Percentiles rank a stretch among this genome's conserved stretches.
phyloP scores from a whole-genome alignment of 1,140 invertebrate species.

The Camponotus floridanus region DNA sequence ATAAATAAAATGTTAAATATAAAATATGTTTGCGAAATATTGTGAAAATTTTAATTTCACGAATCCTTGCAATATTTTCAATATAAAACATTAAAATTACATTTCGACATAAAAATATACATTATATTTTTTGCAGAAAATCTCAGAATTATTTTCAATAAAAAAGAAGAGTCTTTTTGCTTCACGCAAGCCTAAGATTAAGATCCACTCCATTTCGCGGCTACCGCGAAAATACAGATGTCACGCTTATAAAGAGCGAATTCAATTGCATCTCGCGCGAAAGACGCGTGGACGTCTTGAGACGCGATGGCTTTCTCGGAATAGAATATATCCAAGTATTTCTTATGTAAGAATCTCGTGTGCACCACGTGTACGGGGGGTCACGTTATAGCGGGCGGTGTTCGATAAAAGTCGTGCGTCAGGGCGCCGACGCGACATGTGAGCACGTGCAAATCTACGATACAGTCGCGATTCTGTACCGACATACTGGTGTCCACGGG shows the following conservation, averaged over 20 bases:
- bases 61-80: too few relatives aligned
- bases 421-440: conserved; percentile 30
- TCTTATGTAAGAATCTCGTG: conserved; percentile 58
- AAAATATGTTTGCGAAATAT: too few relatives aligned
- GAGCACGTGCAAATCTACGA: conserved; percentile 39
- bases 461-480: conserved; percentile 27
- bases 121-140: too few relatives aligned
- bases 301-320: neutral
- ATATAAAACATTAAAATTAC: too few relatives aligned
- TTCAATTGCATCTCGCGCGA: neutral
- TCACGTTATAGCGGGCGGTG: conserved; percentile 61
- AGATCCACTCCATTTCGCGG: neutral
- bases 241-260: neutral
- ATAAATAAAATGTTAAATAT: too few relatives aligned
- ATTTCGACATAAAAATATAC: too few relatives aligned
- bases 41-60: too few relatives aligned
- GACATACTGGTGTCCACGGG: neutral
- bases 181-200: neutral
- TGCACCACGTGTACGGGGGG: conserved; percentile 64
- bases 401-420: conserved; percentile 18
- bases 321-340: neutral
- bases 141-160: too few relatives aligned
- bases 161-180: neutral
- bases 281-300: neutral
- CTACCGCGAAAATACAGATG: neutral